A percentile compares a stretch with the other conserved stretches of the same genome.
Evolutionary conservation across 1,140 invertebrate species (phyloP).

Genomic region (Drosophila sucinea): DNA sequence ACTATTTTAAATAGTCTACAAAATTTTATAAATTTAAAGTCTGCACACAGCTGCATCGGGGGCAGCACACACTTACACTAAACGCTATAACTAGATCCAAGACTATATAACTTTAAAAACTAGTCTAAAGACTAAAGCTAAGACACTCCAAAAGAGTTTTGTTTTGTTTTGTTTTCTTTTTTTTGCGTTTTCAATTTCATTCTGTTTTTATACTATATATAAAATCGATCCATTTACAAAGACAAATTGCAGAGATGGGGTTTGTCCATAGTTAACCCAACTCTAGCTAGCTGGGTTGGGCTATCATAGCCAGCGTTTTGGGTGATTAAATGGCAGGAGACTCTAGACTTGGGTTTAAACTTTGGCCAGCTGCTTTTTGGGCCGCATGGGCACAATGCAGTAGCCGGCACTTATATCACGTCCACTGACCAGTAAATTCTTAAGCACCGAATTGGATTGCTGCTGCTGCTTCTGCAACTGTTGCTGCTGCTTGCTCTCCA

Average conservation of each 20-base stretch:
- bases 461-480: conserved; percentile 61
- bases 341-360: conserved; percentile 52
- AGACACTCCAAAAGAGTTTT: conserved; percentile 8
- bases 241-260: conserved; percentile 72
- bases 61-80: conserved; percentile 55
- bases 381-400: conserved; percentile 89
- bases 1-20: conserved; percentile 79
- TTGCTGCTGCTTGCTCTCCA: conserved; percentile 59
- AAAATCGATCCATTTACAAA: conserved; percentile 83
- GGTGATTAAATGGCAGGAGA: conserved; percentile 31
- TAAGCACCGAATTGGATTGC: conserved; percentile 87
- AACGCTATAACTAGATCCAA: conserved; percentile 57
- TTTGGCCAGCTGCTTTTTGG: conserved; percentile 81
- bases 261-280: conserved; percentile 38
- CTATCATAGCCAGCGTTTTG: conserved; percentile 15
- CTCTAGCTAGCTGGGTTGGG: conserved; percentile 35
- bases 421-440: conserved; percentile 95
- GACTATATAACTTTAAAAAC: conserved; percentile 31
- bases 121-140: conserved; percentile 22
- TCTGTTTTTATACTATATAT: conserved; percentile 43
- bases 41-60: conserved; percentile 53
- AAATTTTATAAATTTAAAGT: conserved; percentile 80
- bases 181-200: conserved; percentile 4
- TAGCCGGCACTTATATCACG: conserved; percentile 96
- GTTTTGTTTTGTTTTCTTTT: conserved; percentile 4